These are phyloP conservation scores for Nipponia nippon DNA, from an alignment of 2,113 vertebrate genomes.

Conservation along the genomic window DNA sequence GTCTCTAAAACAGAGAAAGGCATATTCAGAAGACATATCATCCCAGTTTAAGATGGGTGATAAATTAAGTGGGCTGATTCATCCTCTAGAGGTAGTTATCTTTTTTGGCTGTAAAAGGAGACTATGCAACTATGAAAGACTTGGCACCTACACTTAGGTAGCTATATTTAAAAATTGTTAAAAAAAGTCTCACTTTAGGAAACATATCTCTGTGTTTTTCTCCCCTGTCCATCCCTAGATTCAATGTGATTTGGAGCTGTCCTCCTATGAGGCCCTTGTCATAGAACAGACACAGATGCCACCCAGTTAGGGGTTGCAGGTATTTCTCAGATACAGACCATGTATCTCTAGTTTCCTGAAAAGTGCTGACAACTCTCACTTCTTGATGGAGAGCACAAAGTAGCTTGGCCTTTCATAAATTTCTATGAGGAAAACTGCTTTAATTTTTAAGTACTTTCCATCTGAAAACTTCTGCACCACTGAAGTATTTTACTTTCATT, in stretches of 20 bases:
- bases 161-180: background rate
- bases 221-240: background rate
- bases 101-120: background rate
- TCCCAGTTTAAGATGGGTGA: background rate
- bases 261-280: background rate
- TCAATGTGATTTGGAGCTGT: background rate
- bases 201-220: background rate
- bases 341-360: background rate
- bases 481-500: slow-evolving; percentile 11
- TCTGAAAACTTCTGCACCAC: background rate
- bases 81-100: background rate
- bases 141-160: background rate
- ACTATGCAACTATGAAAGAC: background rate
- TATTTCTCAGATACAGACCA: background rate
- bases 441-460: background rate
- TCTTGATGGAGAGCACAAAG: background rate
- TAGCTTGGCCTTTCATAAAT: background rate
- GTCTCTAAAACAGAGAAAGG: background rate
- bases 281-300: background rate
- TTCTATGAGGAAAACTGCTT: background rate
- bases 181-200: background rate
- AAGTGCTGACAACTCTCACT: background rate
- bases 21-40: background rate
- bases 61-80: background rate
- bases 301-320: background rate